These are phyloP conservation scores for Drosophila setosimentum DNA, from an alignment of 2,888 invertebrate genomes.

Conservation along the genomic window DNA sequence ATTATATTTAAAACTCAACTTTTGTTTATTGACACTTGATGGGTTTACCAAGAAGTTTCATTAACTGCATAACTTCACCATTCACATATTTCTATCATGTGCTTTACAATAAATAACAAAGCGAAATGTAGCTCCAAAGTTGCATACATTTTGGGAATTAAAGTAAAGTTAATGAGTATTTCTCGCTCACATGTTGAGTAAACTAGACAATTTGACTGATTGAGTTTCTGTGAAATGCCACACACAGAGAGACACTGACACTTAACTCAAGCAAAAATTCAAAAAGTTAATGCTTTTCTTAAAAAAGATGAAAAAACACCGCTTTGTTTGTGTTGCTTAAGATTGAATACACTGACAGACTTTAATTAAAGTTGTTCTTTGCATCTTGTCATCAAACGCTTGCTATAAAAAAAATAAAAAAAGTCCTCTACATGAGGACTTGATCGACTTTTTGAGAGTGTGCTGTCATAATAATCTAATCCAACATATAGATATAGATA, in stretches of 20 bases:
- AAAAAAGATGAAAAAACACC: slow-evolving; percentile 21
- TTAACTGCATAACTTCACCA: neutral
- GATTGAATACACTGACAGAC: neutral
- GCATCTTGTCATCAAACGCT: neutral
- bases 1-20: neutral
- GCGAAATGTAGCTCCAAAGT: slow-evolving; percentile 27
- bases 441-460: neutral
- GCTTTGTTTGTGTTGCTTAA: neutral
- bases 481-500: neutral
- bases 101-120: neutral
- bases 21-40: neutral
- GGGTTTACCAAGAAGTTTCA: neutral
- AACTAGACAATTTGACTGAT: slow-evolving; percentile 41
- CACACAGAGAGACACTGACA: slow-evolving; percentile 4
- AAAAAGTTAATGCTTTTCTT: slow-evolving; percentile 31
- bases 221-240: slow-evolving; percentile 34
- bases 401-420: no score
- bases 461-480: neutral
- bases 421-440: neutral
- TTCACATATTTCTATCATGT: neutral
- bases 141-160: slow-evolving; percentile 43
- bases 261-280: slow-evolving; percentile 5
- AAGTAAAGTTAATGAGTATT: slow-evolving; percentile 61
- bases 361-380: neutral
- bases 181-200: slow-evolving; percentile 39